These are phyloP conservation scores for Megathymus violae DNA, from an alignment of 1,140 invertebrate species.

Conservation along the genomic window DNA sequence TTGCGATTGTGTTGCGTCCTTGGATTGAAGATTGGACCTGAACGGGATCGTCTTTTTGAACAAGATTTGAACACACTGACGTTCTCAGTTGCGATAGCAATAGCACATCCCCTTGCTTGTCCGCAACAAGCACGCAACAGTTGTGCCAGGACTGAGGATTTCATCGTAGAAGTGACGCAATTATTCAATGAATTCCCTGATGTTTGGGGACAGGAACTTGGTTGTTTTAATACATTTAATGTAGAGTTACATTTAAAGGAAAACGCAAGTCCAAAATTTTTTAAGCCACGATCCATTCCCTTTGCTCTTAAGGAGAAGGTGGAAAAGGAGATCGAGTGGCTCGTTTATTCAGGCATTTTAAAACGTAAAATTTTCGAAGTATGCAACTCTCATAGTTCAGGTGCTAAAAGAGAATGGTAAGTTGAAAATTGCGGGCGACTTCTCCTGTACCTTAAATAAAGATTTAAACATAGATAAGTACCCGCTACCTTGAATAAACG, in stretches of 20 bases:
- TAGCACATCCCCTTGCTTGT: constrained; percentile 34
- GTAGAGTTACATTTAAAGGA: constrained; percentile 25
- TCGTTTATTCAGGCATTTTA: constrained; percentile 1
- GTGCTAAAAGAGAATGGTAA: neutral
- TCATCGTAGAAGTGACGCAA: constrained; percentile 5
- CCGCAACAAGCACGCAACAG: constrained; percentile 7
- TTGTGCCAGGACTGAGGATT: neutral
- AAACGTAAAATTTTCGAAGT: neutral
- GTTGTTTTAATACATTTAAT: constrained; percentile 23
- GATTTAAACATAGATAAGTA: constrained; percentile 41
- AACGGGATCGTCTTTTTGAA: constrained; percentile 39
- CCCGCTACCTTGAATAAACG: constrained; percentile 43
- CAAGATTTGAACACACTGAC: constrained; percentile 32
- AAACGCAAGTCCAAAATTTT: constrained; percentile 22
- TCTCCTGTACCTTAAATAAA: constrained; percentile 44
- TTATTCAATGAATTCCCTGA: constrained; percentile 19
- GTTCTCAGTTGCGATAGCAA: constrained; percentile 28
- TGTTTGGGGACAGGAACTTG: constrained; percentile 15
- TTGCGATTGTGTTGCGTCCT: constrained; percentile 39
- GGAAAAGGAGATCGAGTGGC: neutral
- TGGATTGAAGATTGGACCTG: constrained; percentile 35
- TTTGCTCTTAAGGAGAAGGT: constrained; percentile 9
- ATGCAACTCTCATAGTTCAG: constrained; percentile 5
- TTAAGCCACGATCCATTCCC: constrained; percentile 8
- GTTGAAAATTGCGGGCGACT: constrained; percentile 1